A percentile compares a stretch with the other conserved stretches of the same genome.
Evolutionary conservation across 2,888 invertebrate genomes (phyloP).

Genomic region (Galerucella calmariensis): DNA sequence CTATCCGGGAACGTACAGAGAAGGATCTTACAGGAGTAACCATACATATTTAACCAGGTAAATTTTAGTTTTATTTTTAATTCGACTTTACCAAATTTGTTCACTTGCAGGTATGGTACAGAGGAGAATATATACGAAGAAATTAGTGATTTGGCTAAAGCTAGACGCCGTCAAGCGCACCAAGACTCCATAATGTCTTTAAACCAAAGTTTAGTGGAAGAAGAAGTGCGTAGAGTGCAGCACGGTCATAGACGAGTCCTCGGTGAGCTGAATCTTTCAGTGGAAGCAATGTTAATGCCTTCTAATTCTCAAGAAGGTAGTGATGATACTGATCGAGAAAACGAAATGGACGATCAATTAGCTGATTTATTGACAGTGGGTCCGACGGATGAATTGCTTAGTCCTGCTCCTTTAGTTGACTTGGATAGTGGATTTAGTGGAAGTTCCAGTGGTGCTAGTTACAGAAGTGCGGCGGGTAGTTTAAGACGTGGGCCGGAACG

Average conservation of each 20-base stretch:
- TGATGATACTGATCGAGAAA: conserved; percentile 73
- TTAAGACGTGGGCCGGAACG: conserved; percentile 65
- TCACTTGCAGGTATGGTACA: conserved; percentile 74
- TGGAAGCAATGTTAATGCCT: conserved; percentile 91
- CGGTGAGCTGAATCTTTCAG: conserved; percentile 87
- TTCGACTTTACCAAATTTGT: not conserved
- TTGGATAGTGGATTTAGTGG: conserved; percentile 87
- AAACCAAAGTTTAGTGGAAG: conserved; percentile 80
- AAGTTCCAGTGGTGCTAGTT: conserved; percentile 85
- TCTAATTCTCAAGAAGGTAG: conserved; percentile 70
- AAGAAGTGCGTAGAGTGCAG: conserved; percentile 86
- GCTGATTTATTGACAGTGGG: conserved; percentile 70
- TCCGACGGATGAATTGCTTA: conserved; percentile 78
- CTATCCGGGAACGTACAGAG: conserved; percentile 58
- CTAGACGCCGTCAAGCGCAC: conserved; percentile 49
- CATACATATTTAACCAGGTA: conserved; percentile 60
- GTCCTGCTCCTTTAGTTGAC: conserved; percentile 73
- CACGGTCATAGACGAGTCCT: conserved; percentile 84
- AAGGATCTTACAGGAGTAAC: conserved; percentile 60
- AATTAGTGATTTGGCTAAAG: conserved; percentile 73
- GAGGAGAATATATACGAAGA: conserved; percentile 88
- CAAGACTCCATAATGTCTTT: conserved; percentile 72
- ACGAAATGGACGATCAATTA: conserved; percentile 72
- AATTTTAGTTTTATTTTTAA: conserved; percentile 10
- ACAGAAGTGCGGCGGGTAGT: conserved; percentile 72